Evolutionary conservation across 2,888 invertebrate genomes (phyloP).

Genomic region (Rotaria magnacalcarata): DNA sequence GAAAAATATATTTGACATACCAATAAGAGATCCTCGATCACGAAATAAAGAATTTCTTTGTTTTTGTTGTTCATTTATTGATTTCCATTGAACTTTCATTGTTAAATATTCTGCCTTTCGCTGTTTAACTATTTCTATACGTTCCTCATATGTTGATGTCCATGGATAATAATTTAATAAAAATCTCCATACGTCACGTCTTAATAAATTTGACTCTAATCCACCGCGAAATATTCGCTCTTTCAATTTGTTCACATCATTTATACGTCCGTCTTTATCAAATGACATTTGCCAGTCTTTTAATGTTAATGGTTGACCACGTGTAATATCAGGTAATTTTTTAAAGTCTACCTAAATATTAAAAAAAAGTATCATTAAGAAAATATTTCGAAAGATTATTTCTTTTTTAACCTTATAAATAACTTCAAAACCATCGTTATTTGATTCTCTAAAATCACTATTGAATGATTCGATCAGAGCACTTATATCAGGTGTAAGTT

Average conservation of each 20-base stretch:
- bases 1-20: slow-evolving; percentile 55
- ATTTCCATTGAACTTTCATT: slow-evolving; percentile 94
- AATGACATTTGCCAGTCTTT: slow-evolving; percentile 76
- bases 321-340: slow-evolving; percentile 67
- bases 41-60: slow-evolving; percentile 77
- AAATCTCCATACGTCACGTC: slow-evolving; percentile 72
- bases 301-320: slow-evolving; percentile 69
- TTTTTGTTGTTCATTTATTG: slow-evolving; percentile 82
- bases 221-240: slow-evolving; percentile 80
- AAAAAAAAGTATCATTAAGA: not conserved
- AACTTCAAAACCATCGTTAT: slow-evolving; percentile 60
- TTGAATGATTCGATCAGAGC: not conserved
- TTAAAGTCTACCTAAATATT: slow-evolving; percentile 63
- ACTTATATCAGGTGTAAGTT: not conserved
- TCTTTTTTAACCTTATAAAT: slow-evolving; percentile 55
- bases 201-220: slow-evolving; percentile 50
- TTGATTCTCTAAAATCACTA: slow-evolving; percentile 45
- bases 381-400: too few relatives aligned
- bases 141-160: slow-evolving; percentile 71
- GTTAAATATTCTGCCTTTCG: slow-evolving; percentile 80
- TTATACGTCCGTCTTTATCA: slow-evolving; percentile 74
- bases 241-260: slow-evolving; percentile 72
- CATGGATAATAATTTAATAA: slow-evolving; percentile 81
- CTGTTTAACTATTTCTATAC: slow-evolving; percentile 68
- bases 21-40: slow-evolving; percentile 83